Evolutionary conservation across 2,113 vertebrate genomes (phyloP).

Genomic region (Microtus pennsylvanicus): DNA sequence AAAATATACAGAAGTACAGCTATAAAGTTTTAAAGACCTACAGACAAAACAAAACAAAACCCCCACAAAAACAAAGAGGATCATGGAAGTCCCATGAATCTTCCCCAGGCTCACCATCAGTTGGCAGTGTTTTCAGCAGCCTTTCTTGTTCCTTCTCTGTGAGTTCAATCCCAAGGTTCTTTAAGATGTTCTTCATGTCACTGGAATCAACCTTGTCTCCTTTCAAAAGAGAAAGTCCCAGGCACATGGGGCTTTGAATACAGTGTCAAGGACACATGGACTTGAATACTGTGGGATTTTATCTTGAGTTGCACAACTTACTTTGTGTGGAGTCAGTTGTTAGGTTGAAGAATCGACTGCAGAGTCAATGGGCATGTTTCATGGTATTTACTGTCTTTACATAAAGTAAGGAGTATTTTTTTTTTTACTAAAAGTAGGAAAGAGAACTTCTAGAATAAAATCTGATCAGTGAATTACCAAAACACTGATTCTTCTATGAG

Average conservation of each 20-base stretch:
- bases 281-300: background rate
- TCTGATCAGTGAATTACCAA: background rate
- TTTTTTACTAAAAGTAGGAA: background rate
- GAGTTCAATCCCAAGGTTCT: constrained; percentile 45
- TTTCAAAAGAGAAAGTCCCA: constrained; percentile 6
- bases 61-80: background rate
- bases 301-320: background rate
- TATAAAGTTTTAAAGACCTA: background rate
- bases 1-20: background rate
- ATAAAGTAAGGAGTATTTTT: background rate
- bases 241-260: background rate
- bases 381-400: background rate
- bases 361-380: background rate
- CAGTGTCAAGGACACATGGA: background rate
- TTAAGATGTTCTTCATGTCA: background rate
- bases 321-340: background rate
- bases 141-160: constrained; percentile 17
- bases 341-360: background rate
- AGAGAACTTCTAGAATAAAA: constrained; percentile 27
- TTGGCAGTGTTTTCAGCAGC: background rate
- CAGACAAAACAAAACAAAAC: background rate
- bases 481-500: background rate
- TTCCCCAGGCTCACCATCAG: constrained; percentile 21
- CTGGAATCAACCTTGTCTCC: constrained; percentile 39
- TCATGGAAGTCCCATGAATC: too few relatives aligned